phyloP scores from a whole-genome alignment of 2,797 vertebrate species.

The Benthosema pterotum region DNA sequence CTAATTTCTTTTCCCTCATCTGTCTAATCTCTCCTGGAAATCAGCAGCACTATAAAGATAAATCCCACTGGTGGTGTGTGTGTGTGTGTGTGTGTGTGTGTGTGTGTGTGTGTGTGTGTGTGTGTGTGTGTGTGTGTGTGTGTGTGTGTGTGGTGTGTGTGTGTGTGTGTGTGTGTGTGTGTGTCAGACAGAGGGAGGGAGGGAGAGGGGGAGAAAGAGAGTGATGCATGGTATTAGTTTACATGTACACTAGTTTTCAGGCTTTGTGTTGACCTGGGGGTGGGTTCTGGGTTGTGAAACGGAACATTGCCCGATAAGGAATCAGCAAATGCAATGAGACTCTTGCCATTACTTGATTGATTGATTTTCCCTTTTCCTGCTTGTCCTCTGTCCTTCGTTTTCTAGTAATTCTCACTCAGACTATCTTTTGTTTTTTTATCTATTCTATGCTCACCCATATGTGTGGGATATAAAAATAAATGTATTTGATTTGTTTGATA shows the following conservation, averaged over 20 bases:
- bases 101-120: constrained; percentile 10
- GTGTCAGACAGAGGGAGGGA: constrained; percentile 4
- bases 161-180: constrained; percentile 9
- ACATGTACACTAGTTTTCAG: constrained; percentile 49
- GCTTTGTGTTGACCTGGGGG: constrained; percentile 46
- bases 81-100: constrained; percentile 10
- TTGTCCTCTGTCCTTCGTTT: background rate
- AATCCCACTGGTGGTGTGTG: constrained; percentile 5
- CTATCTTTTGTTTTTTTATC: background rate
- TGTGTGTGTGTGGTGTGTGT: constrained; percentile 12
- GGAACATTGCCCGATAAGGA: constrained; percentile 68
- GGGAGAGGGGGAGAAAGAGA: background rate
- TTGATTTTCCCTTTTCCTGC: constrained; percentile 42
- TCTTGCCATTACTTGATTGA: constrained; percentile 53
- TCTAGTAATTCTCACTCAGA: background rate
- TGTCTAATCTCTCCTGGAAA: constrained; percentile 30
- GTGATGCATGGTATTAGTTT: constrained; percentile 48
- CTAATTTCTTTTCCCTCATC: constrained; percentile 40
- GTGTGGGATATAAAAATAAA: too few relatives aligned
- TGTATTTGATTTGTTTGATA: too few relatives aligned
- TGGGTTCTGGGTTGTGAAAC: constrained; percentile 34
- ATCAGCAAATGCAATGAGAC: constrained; percentile 51
- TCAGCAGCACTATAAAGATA: constrained; percentile 29
- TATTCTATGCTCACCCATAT: background rate
- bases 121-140: constrained; percentile 7